Evolutionary conservation across 2,113 vertebrate species (phyloP).

Genomic region (Clinocottus analis): DNA sequence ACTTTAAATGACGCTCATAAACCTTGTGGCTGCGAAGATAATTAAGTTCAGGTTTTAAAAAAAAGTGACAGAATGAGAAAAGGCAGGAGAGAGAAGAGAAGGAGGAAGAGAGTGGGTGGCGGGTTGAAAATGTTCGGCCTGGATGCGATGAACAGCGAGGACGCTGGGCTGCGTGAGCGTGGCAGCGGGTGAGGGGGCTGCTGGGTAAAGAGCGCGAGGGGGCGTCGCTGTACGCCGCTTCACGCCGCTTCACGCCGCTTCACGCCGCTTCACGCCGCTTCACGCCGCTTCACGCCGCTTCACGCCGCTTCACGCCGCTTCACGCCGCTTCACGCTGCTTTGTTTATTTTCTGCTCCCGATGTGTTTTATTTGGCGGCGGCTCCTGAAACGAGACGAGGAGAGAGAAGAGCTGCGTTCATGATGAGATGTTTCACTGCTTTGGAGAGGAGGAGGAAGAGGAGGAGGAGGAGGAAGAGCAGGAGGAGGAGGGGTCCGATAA

Average conservation of each 20-base stretch:
- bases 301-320: too few species aligned
- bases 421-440: neutral
- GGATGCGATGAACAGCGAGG: constrained; percentile 42
- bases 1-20: too few species aligned
- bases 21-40: too few species aligned
- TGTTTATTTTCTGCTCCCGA: neutral
- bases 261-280: too few species aligned
- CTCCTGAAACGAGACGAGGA: too few species aligned
- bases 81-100: constrained; percentile 25
- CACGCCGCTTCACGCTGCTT: too few species aligned
- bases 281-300: too few species aligned
- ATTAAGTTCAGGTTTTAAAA: too few species aligned
- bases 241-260: too few species aligned
- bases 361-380: constrained; percentile 4
- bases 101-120: constrained; percentile 54
- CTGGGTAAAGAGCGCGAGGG: constrained; percentile 36
- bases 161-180: constrained; percentile 66
- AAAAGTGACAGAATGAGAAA: constrained; percentile 39
- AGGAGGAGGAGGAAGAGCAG: neutral
- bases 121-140: constrained; percentile 30
- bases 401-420: neutral
- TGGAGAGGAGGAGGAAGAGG: constrained; percentile 11
- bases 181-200: constrained; percentile 62
- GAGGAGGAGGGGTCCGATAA: constrained; percentile 27
- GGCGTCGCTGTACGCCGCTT: too few species aligned